These are phyloP conservation scores for Torymus texanus DNA, from an alignment of 2,888 invertebrate genomes.

Conservation along the genomic window DNA sequence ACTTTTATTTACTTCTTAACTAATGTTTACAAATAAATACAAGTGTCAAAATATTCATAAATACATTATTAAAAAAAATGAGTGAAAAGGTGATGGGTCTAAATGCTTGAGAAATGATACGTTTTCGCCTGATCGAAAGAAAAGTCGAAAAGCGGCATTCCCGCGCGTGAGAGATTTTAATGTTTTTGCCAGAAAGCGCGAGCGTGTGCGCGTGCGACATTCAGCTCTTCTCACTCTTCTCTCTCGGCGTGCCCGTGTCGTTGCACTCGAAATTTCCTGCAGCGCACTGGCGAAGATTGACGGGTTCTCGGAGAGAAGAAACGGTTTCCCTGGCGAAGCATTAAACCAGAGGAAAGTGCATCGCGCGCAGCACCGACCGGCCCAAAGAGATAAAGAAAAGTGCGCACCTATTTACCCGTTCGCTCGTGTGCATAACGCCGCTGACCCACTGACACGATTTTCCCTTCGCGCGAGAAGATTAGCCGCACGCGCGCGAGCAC, in stretches of 20 bases:
- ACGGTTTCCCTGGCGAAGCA: constrained; percentile 60
- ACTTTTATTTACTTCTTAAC: too few species aligned
- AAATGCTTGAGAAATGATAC: too few species aligned
- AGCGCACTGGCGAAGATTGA: constrained; percentile 11
- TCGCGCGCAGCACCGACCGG: constrained; percentile 1
- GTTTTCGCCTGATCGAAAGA: too few species aligned
- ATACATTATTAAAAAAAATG: too few species aligned
- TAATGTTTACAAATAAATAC: too few species aligned
- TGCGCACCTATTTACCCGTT: constrained; percentile 61
- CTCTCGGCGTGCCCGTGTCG: background rate
- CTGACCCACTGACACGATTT: constrained; percentile 65
- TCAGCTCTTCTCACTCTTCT: background rate
- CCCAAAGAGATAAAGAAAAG: constrained; percentile 57
- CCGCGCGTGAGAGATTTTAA: too few species aligned
- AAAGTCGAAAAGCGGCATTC: too few species aligned
- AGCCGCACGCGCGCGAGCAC: constrained; percentile 48
- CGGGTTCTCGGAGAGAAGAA: constrained; percentile 46
- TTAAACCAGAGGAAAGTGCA: constrained; percentile 59
- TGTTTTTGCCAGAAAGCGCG: background rate
- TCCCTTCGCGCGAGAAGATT: constrained; percentile 63
- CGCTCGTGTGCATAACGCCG: constrained; percentile 50
- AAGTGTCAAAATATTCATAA: too few species aligned
- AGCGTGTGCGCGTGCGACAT: constrained; percentile 2
- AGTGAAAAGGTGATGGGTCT: too few species aligned
- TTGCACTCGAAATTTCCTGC: constrained; percentile 29